Evolutionary conservation across 1,140 invertebrate species (phyloP).

Genomic region (Pogonomyrmex californicus): DNA sequence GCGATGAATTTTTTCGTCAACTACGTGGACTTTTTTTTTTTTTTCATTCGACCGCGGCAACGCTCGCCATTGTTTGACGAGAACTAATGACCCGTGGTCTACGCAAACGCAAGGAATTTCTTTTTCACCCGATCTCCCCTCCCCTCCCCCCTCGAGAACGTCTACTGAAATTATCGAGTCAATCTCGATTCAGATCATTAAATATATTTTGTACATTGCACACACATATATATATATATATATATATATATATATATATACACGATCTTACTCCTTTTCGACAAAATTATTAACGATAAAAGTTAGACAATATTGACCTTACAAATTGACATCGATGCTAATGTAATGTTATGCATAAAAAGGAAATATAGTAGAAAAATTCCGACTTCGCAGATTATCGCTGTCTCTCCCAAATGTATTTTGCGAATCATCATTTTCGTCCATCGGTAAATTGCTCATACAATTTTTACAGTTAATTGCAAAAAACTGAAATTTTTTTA

Average conservation of each 20-base stretch:
- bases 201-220: neutral
- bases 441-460: neutral
- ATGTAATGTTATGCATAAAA: neutral
- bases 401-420: neutral
- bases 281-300: neutral
- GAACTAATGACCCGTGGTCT: slow-evolving; percentile 59
- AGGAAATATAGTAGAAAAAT: neutral
- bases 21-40: slow-evolving; percentile 30
- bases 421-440: neutral
- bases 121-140: neutral
- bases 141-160: neutral
- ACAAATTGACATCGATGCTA: neutral
- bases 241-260: too few relatives aligned
- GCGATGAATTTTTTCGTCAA: slow-evolving; percentile 51
- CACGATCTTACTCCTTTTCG: too few relatives aligned
- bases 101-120: slow-evolving; percentile 31
- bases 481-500: slow-evolving; percentile 25
- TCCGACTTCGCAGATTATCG: neutral
- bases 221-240: too few relatives aligned
- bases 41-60: slow-evolving; percentile 23
- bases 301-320: neutral
- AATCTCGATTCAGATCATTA: neutral
- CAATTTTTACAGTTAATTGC: neutral
- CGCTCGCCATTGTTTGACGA: slow-evolving; percentile 39
- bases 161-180: slow-evolving; percentile 39